Evolutionary conservation across 2,888 invertebrate species (phyloP).

Genomic region (Hypolimnas misippus): DNA sequence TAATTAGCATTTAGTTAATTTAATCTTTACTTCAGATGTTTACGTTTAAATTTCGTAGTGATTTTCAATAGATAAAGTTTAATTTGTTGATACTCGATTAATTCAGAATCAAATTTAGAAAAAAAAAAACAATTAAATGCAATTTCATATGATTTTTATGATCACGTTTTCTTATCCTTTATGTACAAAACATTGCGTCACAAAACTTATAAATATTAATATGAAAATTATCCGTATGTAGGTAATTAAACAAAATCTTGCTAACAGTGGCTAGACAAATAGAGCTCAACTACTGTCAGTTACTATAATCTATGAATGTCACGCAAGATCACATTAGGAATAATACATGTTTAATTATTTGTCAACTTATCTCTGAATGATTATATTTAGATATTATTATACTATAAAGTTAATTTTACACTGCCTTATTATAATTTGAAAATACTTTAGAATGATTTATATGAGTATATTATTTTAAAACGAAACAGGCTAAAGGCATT

Average conservation of each 20-base stretch:
- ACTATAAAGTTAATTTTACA: slow-evolving; percentile 36
- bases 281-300: slow-evolving; percentile 62
- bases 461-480: background rate
- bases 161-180: background rate
- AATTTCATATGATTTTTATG: too few species aligned
- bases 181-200: slow-evolving; percentile 23
- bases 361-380: slow-evolving; percentile 41
- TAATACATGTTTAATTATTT: slow-evolving; percentile 48
- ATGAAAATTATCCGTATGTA: slow-evolving; percentile 14
- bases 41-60: too few species aligned
- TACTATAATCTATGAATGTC: slow-evolving; percentile 54
- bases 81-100: too few species aligned
- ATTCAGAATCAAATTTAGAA: background rate
- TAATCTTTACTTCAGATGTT: too few species aligned
- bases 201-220: background rate
- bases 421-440: slow-evolving; percentile 8
- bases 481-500: background rate
- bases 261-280: slow-evolving; percentile 47
- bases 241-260: slow-evolving; percentile 36
- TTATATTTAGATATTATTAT: slow-evolving; percentile 38
- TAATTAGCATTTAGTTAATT: too few species aligned
- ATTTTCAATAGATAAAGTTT: too few species aligned
- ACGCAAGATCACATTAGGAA: slow-evolving; percentile 48
- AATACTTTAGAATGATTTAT: background rate
- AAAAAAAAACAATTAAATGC: too few species aligned